Base-by-base conservation (phyloP, 2,113 vertebrate genomes). In the Siniperca knerii region DNA sequence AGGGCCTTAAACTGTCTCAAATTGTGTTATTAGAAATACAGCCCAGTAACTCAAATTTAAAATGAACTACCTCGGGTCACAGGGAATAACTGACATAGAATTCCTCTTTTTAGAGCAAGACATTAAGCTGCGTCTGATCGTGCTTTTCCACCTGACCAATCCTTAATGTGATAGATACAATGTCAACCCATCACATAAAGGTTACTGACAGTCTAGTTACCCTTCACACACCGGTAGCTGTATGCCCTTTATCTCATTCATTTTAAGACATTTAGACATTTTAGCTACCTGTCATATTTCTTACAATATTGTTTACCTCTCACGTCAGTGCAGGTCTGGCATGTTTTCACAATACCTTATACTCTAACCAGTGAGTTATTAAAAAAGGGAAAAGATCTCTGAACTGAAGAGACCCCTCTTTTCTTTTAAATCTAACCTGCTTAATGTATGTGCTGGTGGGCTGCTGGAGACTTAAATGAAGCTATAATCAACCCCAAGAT, bases 401-500 rank as follows among this genome's bases (percentile, higher is more conserved):
- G 12, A 16, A 29, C 25, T 70, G 16, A 72, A 46, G 44, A 64
- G 6, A 35, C 40, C 52, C 13, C 20, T 75, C 35, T 6, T 54
- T 61, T 77, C 44, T 55, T 87, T 61, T 72, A 69, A 61, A 81
- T 70, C 66, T 8, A 68, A 64, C 69, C 52, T 66, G 71, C 81
- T 89, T 74, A 69, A 58, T 74, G 64, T 81, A 50, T 81, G 80
- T 65, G 69, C 62, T 74, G 92, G 92, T 95, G 94, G 94, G 80
- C 88, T 93, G 94, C 88, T 86, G 92, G 90, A 94, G 71, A 15
- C 76, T 76, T 82, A 93, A 97, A 93, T 93, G 94, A 96, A 95
- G 95, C 95, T 96, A 96, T 96, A 96, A 96, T 97, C 95, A 96
- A 93, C 74, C 73, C 75, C 58, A 48, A 89, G 90, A 94, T 94